Conservation (phyloP, 2,888 invertebrate genomes). For the Drosophila koepferae region DNA sequence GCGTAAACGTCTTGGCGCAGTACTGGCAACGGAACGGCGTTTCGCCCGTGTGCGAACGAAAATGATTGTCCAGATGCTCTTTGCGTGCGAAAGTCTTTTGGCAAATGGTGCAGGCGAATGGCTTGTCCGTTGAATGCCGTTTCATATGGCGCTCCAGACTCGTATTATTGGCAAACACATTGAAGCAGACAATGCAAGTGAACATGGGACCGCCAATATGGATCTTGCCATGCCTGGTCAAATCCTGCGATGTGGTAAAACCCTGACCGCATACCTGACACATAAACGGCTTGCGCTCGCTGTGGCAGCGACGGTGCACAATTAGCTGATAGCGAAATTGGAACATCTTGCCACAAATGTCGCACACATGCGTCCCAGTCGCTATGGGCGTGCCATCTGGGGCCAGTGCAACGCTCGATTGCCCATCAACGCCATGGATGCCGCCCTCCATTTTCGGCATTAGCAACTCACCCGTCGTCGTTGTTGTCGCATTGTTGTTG, state of each 20-base stretch:
- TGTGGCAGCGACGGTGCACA: conserved; percentile 94
- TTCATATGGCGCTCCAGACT: conserved; percentile 92
- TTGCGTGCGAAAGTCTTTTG: conserved; percentile 94
- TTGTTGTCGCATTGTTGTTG: conserved; percentile 58
- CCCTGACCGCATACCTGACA: conserved; percentile 93
- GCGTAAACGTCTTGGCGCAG: conserved; percentile 93
- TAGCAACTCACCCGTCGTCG: conserved; percentile 79
- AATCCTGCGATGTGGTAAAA: conserved; percentile 91
- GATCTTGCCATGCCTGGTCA: conserved; percentile 93
- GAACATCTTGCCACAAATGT: conserved; percentile 94
- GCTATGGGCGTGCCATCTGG: conserved; percentile 87
- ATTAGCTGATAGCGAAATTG: conserved; percentile 95
- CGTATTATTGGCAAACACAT: conserved; percentile 90
- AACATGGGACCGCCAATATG: conserved; percentile 92
- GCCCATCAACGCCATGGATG: conserved; percentile 84
- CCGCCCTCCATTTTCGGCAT: conserved; percentile 85
- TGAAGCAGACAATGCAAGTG: conserved; percentile 90
- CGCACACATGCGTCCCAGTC: conserved; percentile 90
- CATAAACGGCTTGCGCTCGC: conserved; percentile 93
- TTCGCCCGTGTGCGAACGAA: conserved; percentile 92
- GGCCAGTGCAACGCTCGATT: conserved; percentile 86
- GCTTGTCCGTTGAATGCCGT: conserved; percentile 93
- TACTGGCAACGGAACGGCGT: conserved; percentile 94
- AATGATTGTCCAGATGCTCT: conserved; percentile 94
- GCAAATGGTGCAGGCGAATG: conserved; percentile 93